Evolutionary conservation across 2,797 vertebrate genomes (phyloP).

Genomic region (Lepidocolaptes lacrymiger): DNA sequence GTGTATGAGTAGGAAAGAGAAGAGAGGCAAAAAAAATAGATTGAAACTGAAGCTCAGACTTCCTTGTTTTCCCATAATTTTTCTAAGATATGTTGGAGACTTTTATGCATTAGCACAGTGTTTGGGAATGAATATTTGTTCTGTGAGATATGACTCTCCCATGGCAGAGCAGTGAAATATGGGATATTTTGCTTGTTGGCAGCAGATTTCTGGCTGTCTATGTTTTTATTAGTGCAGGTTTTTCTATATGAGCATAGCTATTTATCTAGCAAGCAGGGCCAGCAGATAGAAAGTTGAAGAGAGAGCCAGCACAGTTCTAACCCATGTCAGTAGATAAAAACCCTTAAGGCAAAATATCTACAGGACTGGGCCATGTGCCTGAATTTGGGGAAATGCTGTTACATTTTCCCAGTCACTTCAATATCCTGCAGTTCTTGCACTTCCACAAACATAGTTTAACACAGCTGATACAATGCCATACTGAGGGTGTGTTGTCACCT

Average conservation of each 20-base stretch:
- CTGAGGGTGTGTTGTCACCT: not conserved
- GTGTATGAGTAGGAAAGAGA: not conserved
- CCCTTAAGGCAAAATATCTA: constrained; percentile 8
- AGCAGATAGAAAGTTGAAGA: constrained; percentile 51
- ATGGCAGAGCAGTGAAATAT: constrained; percentile 57
- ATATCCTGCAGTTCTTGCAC: constrained; percentile 1
- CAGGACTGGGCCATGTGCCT: constrained; percentile 35
- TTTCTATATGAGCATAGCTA: constrained; percentile 49
- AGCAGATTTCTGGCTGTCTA: constrained; percentile 65
- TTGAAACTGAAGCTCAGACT: not conserved
- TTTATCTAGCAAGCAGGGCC: constrained; percentile 59
- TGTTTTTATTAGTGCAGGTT: constrained; percentile 64
- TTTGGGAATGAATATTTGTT: constrained; percentile 63
- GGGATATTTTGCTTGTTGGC: constrained; percentile 63
- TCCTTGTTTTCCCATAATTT: constrained; percentile 12
- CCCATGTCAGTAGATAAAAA: constrained; percentile 37
- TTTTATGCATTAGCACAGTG: constrained; percentile 27
- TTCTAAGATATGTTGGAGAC: constrained; percentile 27
- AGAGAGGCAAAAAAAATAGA: not conserved
- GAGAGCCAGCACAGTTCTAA: constrained; percentile 40
- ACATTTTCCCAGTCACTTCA: constrained; percentile 30
- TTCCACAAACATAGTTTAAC: not conserved
- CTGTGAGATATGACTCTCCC: constrained; percentile 53
- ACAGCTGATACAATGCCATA: not conserved
- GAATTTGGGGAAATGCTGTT: constrained; percentile 16